phyloP scores from a whole-genome alignment of 2,113 vertebrate species.

The Helogale parvula region DNA sequence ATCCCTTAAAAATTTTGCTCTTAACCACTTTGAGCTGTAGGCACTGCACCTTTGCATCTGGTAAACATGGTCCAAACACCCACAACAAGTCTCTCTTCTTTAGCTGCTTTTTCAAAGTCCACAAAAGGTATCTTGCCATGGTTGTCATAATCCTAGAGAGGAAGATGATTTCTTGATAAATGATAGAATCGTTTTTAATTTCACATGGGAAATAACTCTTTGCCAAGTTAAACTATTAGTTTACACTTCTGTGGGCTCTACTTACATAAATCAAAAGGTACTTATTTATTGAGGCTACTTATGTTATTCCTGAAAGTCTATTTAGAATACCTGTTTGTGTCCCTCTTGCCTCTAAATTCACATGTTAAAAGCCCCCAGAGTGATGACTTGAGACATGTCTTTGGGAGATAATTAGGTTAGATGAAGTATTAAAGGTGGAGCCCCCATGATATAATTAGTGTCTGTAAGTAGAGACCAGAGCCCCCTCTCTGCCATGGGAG shows the following conservation, averaged over 20 bases:
- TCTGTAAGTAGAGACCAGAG: neutral
- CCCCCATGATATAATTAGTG: neutral
- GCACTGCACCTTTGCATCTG: conserved; percentile 89
- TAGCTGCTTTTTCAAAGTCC: conserved; percentile 93
- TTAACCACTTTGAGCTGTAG: neutral
- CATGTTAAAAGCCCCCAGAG: neutral
- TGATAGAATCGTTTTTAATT: neutral
- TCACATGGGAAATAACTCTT: neutral
- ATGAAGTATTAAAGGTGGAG: neutral
- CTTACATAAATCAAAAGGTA: neutral
- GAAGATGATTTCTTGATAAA: conserved; percentile 46
- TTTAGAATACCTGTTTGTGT: neutral
- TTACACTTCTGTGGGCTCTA: neutral
- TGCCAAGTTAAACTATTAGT: neutral
- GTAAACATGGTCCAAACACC: conserved; percentile 95
- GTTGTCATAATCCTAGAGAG: conserved; percentile 91
- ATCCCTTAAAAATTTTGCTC: neutral
- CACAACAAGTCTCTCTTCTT: conserved; percentile 93
- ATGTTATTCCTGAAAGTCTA: neutral
- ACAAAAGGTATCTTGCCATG: conserved; percentile 91
- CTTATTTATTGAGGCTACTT: neutral
- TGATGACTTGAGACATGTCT: neutral
- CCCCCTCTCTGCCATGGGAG: neutral
- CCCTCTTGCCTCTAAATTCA: neutral
- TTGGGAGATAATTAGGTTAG: neutral